Percentiles rank a stretch among this genome's conserved stretches.
Evolutionary conservation across 2,888 invertebrate genomes (phyloP).

Genomic region (Drepanosiphum platanoidis): DNA sequence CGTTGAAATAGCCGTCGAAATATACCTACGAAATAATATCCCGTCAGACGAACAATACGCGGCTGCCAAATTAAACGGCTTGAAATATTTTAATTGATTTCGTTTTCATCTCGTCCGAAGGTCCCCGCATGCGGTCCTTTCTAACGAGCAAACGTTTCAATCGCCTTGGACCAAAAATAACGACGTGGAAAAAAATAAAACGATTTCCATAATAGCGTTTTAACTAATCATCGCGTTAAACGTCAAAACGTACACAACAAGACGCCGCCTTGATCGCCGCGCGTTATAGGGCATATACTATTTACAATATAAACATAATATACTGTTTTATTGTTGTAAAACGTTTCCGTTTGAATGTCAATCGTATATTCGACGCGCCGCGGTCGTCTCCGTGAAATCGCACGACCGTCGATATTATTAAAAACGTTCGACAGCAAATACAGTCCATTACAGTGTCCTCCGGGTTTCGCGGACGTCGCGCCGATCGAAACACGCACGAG

Average conservation of each 20-base stretch:
- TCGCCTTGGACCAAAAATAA: conserved; percentile 20
- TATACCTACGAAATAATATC: not conserved
- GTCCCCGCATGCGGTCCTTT: conserved; percentile 1
- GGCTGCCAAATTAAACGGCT: not conserved
- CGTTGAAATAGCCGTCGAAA: not conserved
- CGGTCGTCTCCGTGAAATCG: not conserved
- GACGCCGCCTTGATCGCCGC: not conserved
- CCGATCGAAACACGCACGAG: not conserved
- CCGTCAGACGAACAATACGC: not conserved
- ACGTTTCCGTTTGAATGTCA: too few species aligned
- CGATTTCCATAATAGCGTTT: not conserved
- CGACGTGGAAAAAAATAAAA: not conserved
- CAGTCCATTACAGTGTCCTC: not conserved
- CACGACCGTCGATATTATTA: not conserved
- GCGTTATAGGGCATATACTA: not conserved
- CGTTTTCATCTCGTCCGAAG: not conserved
- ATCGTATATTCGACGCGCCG: too few species aligned
- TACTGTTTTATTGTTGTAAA: too few species aligned
- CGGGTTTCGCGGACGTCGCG: not conserved
- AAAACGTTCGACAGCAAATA: not conserved
- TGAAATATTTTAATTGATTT: conserved; percentile 11
- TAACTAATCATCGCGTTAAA: not conserved
- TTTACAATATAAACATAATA: too few species aligned
- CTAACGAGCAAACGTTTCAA: conserved; percentile 16
- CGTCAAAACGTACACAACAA: not conserved